Conservation (phyloP, 2,113 vertebrate species). For the Sorex araneus region DNA sequence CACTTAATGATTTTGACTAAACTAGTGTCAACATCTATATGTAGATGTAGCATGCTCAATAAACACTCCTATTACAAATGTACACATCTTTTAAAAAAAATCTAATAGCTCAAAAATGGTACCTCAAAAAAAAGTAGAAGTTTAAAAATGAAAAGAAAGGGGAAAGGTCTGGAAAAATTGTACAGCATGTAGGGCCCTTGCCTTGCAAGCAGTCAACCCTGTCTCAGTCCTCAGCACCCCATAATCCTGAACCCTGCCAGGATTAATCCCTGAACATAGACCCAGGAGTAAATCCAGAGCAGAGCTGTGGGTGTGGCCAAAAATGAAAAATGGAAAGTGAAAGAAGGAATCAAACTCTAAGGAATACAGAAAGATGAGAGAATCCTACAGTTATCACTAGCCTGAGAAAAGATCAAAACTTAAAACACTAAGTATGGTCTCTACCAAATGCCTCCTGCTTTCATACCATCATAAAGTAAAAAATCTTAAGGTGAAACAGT, state of each 20-base stretch:
- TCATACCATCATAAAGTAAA: neutral
- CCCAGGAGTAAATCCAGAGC: too few relatives aligned
- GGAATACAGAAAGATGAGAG: neutral
- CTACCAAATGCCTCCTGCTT: neutral
- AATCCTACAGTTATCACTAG: neutral
- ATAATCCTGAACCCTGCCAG: too few relatives aligned
- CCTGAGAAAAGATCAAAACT: neutral
- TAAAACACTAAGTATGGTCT: neutral
- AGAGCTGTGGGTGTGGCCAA: too few relatives aligned
- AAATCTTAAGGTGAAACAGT: neutral
- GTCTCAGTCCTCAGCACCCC: too few relatives aligned
- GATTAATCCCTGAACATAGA: too few relatives aligned
- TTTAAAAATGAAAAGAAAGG: too few relatives aligned
- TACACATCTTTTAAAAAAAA: conserved; percentile 32
- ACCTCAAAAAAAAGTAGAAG: too few relatives aligned
- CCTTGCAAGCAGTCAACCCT: too few relatives aligned
- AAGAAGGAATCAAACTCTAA: conserved; percentile 33
- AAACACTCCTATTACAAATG: conserved; percentile 24
- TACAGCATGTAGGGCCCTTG: too few relatives aligned
- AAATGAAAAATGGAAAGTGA: neutral
- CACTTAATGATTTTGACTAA: conserved; percentile 3
- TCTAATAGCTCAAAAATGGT: neutral
- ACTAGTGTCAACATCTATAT: neutral
- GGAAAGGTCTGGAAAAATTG: too few relatives aligned
- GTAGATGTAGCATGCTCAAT: neutral